Evolutionary conservation across 2,113 vertebrate species (phyloP), one percentile per base, ranked within the genome.

Genomic region (Bungarus multicinctus): DNA sequence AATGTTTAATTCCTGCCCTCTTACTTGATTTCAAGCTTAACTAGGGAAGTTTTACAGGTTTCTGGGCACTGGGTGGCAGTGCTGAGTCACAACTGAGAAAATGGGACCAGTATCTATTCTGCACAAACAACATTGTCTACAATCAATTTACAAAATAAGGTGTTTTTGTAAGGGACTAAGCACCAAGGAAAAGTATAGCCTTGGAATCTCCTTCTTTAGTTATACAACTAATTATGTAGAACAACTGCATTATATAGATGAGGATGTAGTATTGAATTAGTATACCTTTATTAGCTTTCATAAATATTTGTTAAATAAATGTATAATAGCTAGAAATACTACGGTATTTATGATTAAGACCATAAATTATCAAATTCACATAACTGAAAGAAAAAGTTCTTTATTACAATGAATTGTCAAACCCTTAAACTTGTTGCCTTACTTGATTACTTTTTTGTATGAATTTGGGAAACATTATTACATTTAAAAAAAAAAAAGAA

Each of bases 31-130:
- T 69, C 23, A 25, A 89, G 81, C 1, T 7, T 89, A 23, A 7
- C 25, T 34, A 50, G 43, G 39, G 23, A 39, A 3, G 53, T 96
- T 52, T 25, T 43, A 85, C 0, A 89, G 25, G 3, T 88, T 39
- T 43, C 90, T 86, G 0, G 81, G 90, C 97, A 93, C 96, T 95
- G 94, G 96, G 69, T 96, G 96, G 96, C 94, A 92, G 93, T 10
- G 27, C 85, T 91, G 96, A 94, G 93, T 93, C 3, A 7, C 39
- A 43, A 9, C 25, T 43, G 23, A 93, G 43, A 30, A 23, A 57
- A 16, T 2, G 7, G 27, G 11, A 53, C 55, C 25, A 7, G 4
- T 22, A 9, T 47, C 12, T 30, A 45, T 30, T 47, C 20, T 85
- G 23, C 85, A 22, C 18, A 81, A 43, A 81, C 16, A 43, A 43